These are phyloP conservation scores for Crotalus tigris DNA, from an alignment of 2,113 vertebrate species.

Conservation along the genomic window DNA sequence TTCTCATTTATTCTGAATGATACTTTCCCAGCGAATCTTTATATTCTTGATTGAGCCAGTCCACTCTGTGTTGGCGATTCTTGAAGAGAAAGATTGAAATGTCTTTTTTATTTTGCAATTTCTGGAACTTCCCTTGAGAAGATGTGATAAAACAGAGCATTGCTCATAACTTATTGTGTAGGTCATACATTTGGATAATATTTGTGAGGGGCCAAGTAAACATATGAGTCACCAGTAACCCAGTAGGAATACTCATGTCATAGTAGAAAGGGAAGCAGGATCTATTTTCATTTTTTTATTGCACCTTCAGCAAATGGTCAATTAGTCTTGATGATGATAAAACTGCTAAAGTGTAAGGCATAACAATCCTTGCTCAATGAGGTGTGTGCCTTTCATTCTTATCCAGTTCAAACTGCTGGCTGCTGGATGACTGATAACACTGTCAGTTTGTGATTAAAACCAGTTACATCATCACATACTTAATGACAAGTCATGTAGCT, in stretches of 20 bases:
- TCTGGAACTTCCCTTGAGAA: slow-evolving; percentile 19
- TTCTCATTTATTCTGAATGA: not conserved
- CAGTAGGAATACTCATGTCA: slow-evolving; percentile 28
- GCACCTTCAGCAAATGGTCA: slow-evolving; percentile 36
- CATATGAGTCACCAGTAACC: slow-evolving; percentile 25
- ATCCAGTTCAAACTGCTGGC: slow-evolving; percentile 35
- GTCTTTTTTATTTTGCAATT: not conserved
- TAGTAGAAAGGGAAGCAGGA: not conserved
- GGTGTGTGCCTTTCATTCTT: slow-evolving; percentile 48
- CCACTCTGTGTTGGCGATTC: not conserved
- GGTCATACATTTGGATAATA: slow-evolving; percentile 24
- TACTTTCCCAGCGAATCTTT: not conserved
- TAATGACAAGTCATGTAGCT: slow-evolving; percentile 29
- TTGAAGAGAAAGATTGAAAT: slow-evolving; percentile 15
- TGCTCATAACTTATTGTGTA: slow-evolving; percentile 16
- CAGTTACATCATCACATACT: slow-evolving; percentile 33
- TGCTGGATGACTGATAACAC: slow-evolving; percentile 47
- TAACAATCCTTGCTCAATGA: slow-evolving; percentile 38
- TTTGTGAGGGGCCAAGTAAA: slow-evolving; percentile 42
- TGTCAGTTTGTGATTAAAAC: slow-evolving; percentile 34
- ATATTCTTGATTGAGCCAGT: not conserved
- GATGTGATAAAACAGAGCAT: slow-evolving; percentile 16
- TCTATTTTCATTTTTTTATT: slow-evolving; percentile 51
- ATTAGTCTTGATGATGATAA: slow-evolving; percentile 56
- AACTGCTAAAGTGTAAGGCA: slow-evolving; percentile 42